These are phyloP conservation scores for Drosophila funebris DNA, from an alignment of 1,140 invertebrate genomes.

Conservation along the genomic window DNA sequence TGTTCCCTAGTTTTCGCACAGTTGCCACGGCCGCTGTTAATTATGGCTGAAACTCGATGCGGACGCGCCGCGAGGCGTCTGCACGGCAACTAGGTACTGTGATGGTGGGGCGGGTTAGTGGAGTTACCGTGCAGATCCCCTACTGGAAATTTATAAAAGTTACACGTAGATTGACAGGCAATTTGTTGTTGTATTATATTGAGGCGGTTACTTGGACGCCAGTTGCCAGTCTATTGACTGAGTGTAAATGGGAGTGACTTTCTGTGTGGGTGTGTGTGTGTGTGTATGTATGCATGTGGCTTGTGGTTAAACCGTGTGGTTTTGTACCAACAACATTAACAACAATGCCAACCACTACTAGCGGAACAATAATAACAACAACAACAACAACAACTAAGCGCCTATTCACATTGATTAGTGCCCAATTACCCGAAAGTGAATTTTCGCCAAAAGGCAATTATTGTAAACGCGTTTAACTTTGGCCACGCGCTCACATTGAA, in stretches of 20 bases:
- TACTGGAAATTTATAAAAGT: slow-evolving; percentile 79
- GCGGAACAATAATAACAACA: not conserved
- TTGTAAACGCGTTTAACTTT: slow-evolving; percentile 71
- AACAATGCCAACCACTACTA: not conserved
- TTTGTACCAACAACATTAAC: slow-evolving; percentile 20
- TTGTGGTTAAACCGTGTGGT: slow-evolving; percentile 52
- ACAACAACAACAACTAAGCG: slow-evolving; percentile 1
- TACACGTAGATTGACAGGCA: slow-evolving; percentile 80
- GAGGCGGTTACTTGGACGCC: slow-evolving; percentile 54
- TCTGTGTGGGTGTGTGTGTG: too few relatives aligned
- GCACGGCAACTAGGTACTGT: not conserved
- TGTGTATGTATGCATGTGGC: slow-evolving; percentile 24
- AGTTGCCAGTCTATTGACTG: slow-evolving; percentile 50
- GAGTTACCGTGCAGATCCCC: slow-evolving; percentile 18
- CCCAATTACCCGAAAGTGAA: slow-evolving; percentile 78
- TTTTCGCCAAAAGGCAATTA: slow-evolving; percentile 73
- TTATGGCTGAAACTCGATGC: slow-evolving; percentile 54
- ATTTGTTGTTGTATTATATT: slow-evolving; percentile 71
- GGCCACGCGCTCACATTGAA: slow-evolving; percentile 42
- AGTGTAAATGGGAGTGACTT: not conserved
- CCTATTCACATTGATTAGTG: slow-evolving; percentile 71
- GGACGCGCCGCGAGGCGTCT: slow-evolving; percentile 20
- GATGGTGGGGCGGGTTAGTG: not conserved
- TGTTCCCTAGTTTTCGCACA: slow-evolving; percentile 49
- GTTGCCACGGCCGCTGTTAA: slow-evolving; percentile 62